phyloP scores from a whole-genome alignment of 2,888 invertebrate species.

The Catocala nupta region DNA sequence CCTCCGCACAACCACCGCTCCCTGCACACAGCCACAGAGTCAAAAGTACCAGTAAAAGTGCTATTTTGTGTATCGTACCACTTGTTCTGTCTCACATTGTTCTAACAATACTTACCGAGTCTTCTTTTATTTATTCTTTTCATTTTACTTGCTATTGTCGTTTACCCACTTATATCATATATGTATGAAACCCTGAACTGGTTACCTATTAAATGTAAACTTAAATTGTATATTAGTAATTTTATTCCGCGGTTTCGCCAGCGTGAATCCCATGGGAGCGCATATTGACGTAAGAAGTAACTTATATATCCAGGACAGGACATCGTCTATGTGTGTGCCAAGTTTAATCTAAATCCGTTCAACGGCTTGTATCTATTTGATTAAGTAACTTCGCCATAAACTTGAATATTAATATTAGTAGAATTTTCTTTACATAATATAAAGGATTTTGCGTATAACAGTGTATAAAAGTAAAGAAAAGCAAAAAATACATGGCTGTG shows the following conservation, averaged over 20 bases:
- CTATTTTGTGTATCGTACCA: slow-evolving; percentile 68
- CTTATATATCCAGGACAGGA: too few species aligned
- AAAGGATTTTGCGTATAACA: too few species aligned
- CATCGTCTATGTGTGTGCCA: too few species aligned
- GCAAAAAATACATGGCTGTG: too few species aligned
- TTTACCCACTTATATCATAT: slow-evolving; percentile 2
- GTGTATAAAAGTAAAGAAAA: too few species aligned
- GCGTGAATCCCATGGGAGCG: too few species aligned
- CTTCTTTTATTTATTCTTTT: slow-evolving; percentile 25
- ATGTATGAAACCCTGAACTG: not conserved
- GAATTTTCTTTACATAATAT: too few species aligned
- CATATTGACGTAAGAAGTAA: too few species aligned
- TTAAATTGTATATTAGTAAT: not conserved
- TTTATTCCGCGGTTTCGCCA: not conserved
- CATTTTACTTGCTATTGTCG: slow-evolving; percentile 11
- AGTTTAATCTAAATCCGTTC: too few species aligned
- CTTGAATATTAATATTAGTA: too few species aligned
- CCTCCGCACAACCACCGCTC: slow-evolving; percentile 55
- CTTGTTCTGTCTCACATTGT: slow-evolving; percentile 57
- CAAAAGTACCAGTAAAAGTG: slow-evolving; percentile 82
- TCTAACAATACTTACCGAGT: slow-evolving; percentile 48
- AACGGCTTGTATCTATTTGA: too few species aligned
- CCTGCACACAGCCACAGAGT: slow-evolving; percentile 62
- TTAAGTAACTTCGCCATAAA: too few species aligned
- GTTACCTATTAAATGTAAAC: not conserved